These are phyloP conservation scores for Cassiopea andromeda DNA, from an alignment of 30 jellyfish, hydroid and myxozoan species.

Conservation along the genomic window DNA sequence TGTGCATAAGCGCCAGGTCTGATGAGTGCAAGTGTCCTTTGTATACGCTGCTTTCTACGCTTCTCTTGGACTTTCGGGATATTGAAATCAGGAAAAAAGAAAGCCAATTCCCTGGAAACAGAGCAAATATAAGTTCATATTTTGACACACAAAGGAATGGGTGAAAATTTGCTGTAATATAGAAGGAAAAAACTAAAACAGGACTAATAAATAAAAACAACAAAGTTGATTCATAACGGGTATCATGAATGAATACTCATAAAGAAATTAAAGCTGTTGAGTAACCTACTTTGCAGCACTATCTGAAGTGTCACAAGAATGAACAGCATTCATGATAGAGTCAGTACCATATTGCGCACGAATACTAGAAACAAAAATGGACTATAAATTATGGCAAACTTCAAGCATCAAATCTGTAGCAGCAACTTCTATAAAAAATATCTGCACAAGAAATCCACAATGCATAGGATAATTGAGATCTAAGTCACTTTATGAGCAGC, in stretches of 20 bases:
- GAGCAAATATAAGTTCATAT: not conserved
- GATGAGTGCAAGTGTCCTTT: conserved; percentile 90
- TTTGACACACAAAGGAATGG: not conserved
- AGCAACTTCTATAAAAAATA: too few species aligned
- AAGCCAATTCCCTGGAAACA: conserved; percentile 83
- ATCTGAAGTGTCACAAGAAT: conserved; percentile 87
- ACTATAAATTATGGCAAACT: too few species aligned
- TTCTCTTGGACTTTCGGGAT: conserved; percentile 81
- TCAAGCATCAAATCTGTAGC: too few species aligned
- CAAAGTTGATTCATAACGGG: not conserved
- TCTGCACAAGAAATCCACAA: too few species aligned
- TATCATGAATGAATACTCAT: too few species aligned
- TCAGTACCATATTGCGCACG: conserved; percentile 98
- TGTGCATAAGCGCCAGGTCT: conserved; percentile 88
- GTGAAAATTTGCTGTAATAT: not conserved
- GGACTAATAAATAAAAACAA: not conserved
- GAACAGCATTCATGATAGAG: conserved; percentile 85
- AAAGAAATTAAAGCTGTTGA: too few species aligned
- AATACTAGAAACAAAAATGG: conserved; percentile 37
- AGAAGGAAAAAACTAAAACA: not conserved
- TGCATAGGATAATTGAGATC: too few species aligned
- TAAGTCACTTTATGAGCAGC: too few species aligned
- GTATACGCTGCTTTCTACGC: conserved; percentile 76
- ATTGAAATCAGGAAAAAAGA: conserved; percentile 89
- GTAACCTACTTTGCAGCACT: conserved; percentile 91